A percentile compares a stretch with the other conserved stretches of the same genome.
These are phyloP conservation scores for Leptinotarsa texana DNA, from an alignment of 1,140 invertebrate species.

Conservation along the genomic window DNA sequence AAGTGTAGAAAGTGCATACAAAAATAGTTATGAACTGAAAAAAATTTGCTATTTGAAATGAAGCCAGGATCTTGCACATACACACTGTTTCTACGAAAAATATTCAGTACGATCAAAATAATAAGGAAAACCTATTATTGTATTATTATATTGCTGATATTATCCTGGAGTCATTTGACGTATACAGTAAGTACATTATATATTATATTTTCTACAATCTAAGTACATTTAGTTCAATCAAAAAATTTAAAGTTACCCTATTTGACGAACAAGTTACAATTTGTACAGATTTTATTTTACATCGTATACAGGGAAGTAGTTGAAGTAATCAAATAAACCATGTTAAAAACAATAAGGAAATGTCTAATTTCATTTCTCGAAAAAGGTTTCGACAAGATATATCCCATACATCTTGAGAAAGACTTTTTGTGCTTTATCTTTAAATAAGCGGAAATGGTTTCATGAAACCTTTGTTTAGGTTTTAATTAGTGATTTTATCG, in stretches of 20 bases:
- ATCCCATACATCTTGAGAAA: too few relatives aligned
- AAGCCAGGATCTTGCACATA: background rate
- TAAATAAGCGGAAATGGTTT: too few relatives aligned
- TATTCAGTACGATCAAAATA: background rate
- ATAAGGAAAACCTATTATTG: too few relatives aligned
- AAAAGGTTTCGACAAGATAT: too few relatives aligned
- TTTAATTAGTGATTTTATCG: too few relatives aligned
- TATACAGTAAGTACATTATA: background rate
- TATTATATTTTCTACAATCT: background rate
- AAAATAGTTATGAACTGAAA: background rate
- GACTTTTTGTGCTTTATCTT: too few relatives aligned
- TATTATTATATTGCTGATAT: too few relatives aligned
- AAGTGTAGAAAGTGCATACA: too few relatives aligned
- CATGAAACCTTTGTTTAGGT: too few relatives aligned
- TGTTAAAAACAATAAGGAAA: too few relatives aligned
- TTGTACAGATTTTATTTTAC: conserved; percentile 22
- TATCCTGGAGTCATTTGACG: background rate
- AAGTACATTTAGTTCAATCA: background rate
- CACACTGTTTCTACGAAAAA: background rate
- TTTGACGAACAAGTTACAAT: conserved; percentile 12
- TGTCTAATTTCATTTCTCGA: too few relatives aligned
- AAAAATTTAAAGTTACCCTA: background rate
- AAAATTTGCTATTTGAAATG: background rate
- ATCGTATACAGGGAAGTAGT: conserved; percentile 20
- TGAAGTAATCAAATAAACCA: too few relatives aligned